Percentiles rank a stretch among this genome's conserved stretches.
Conservation (phyloP, 2,888 invertebrate genomes). For the Labia minor region DNA sequence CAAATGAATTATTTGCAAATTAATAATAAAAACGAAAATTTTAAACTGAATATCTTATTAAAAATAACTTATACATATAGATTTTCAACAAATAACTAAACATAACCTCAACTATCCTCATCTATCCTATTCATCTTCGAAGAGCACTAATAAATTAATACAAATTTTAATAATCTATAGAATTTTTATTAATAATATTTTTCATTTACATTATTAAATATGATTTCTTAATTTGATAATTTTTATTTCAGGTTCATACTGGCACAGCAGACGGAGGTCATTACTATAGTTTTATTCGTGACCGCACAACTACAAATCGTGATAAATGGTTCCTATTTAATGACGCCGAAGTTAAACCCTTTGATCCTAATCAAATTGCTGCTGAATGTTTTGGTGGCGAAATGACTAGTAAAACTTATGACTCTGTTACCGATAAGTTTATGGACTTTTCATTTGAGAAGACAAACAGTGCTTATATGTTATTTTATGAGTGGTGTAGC, state of each 20-base stretch:
- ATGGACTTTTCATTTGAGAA: conserved; percentile 97
- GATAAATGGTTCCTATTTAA: conserved; percentile 91
- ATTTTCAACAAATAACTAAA: too few species aligned
- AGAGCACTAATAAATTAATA: too few species aligned
- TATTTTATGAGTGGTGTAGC: conserved; percentile 81
- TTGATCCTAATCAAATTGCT: conserved; percentile 88
- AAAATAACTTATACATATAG: too few species aligned
- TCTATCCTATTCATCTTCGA: too few species aligned
- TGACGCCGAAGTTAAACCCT: conserved; percentile 87
- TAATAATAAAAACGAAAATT: too few species aligned
- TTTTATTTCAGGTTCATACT: conserved; percentile 49
- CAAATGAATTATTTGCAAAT: too few species aligned
- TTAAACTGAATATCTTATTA: too few species aligned
- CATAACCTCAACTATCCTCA: too few species aligned
- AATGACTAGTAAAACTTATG: conserved; percentile 95
- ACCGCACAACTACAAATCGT: conserved; percentile 54
- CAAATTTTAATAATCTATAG: too few species aligned
- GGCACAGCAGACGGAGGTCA: conserved; percentile 97
- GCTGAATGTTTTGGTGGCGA: conserved; percentile 95
- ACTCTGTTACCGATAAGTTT: conserved; percentile 91
- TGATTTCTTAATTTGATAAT: conserved; percentile 20
- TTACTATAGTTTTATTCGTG: conserved; percentile 91
- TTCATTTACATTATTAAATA: too few species aligned
- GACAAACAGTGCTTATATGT: conserved; percentile 94
- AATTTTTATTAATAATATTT: too few species aligned